A percentile compares a stretch with the other conserved stretches of the same genome.
Evolutionary conservation across 2,113 vertebrate genomes (phyloP).

Genomic region (Procavia capensis): DNA sequence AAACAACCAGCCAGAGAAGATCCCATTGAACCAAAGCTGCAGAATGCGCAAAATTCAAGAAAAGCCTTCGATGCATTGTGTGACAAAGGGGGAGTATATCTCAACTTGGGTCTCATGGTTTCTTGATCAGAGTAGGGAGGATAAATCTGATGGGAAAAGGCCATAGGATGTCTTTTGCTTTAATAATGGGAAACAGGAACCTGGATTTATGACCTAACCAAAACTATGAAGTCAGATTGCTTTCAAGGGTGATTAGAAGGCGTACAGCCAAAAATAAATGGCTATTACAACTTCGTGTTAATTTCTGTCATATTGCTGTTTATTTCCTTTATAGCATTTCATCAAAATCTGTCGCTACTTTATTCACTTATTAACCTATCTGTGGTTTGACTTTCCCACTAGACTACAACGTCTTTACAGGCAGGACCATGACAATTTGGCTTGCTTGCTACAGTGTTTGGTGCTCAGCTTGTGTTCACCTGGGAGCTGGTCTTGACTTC

Average conservation of each 20-base stretch:
- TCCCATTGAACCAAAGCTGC: neutral
- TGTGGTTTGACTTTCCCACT: neutral
- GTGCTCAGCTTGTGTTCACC: neutral
- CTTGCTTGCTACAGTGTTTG: neutral
- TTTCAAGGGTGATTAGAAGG: neutral
- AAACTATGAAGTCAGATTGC: neutral
- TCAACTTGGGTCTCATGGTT: neutral
- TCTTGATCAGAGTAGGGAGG: neutral
- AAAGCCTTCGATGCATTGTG: neutral
- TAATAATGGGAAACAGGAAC: neutral
- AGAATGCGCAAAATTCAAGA: neutral
- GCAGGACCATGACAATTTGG: neutral
- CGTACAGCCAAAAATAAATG: neutral
- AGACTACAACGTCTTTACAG: neutral
- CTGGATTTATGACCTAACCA: neutral
- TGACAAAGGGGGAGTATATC: neutral
- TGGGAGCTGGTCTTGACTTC: neutral
- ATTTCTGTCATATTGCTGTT: neutral
- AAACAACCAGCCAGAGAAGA: neutral
- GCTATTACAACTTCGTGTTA: neutral
- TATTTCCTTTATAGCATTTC: neutral
- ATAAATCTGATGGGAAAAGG: neutral
- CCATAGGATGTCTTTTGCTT: neutral
- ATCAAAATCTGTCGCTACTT: neutral
- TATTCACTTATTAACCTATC: neutral